Percentiles rank a stretch among this genome's conserved stretches.
phyloP scores from a whole-genome alignment of 2,113 vertebrate genomes.

The Strigops habroptila region DNA sequence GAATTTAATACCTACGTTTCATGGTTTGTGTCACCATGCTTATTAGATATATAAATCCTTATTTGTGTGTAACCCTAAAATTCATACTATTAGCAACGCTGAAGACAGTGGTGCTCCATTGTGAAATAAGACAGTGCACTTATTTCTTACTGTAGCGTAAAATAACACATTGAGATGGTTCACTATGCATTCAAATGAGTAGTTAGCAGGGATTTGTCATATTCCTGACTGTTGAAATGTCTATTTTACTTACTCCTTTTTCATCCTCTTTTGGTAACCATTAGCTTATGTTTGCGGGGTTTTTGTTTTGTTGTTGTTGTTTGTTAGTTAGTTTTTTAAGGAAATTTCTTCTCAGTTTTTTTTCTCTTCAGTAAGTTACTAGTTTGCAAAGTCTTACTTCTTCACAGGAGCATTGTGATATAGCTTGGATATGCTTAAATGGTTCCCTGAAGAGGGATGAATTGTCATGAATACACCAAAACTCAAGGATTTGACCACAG shows the following conservation, averaged over 20 bases:
- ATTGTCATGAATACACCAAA: neutral
- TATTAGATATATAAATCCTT: neutral
- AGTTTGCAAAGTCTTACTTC: neutral
- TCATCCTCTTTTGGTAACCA: neutral
- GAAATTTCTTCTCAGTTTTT: neutral
- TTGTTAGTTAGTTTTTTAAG: neutral
- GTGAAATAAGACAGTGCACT: neutral
- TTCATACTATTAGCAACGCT: neutral
- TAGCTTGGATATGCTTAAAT: neutral
- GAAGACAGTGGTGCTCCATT: neutral
- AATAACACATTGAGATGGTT: neutral
- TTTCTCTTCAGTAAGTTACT: neutral
- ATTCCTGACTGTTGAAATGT: neutral
- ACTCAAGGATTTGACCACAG: neutral
- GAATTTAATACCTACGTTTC: neutral
- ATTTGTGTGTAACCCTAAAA: neutral
- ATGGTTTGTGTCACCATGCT: neutral
- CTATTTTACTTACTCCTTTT: neutral
- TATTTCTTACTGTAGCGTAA: neutral
- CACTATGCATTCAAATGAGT: neutral
- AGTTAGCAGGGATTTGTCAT: neutral
- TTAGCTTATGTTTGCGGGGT: neutral
- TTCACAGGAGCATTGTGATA: neutral
- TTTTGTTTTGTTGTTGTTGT: neutral
- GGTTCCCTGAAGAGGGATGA: neutral